Base-by-base conservation (phyloP, 1,140 invertebrate genomes). In the Procambarus virginalis region DNA sequence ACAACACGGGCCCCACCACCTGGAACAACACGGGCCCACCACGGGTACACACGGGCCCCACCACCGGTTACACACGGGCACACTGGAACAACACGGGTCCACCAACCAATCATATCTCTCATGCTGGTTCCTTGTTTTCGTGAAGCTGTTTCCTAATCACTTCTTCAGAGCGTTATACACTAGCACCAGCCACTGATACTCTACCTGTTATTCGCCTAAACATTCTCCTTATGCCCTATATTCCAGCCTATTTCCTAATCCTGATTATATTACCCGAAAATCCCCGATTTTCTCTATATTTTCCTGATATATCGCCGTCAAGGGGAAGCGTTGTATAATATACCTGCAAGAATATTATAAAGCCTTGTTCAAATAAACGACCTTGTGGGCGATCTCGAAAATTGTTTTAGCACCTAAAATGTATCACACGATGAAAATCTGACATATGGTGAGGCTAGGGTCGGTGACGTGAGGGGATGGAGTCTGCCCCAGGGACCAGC, bases 361-460 rank as follows among this genome's bases (percentile, higher is more conserved):
- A n/a, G 4, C 4, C 12, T 45, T 8, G 34, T 12, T 45, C 51
- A 70, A 68, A 64, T 22, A 55, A 45, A 45, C 17, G 12, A 34
- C 58, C 60, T 82, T 14, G 60, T 64, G 34, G 22, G 34, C 80
- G 34, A 55, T 68, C 55, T 10, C 68, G 80, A 34, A 82, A 82
- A 82, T 82, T 82, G 79, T 81, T 82, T 82, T 68, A 82, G 58
- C 34, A n/a, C 60, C 58, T 22, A 82, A 82, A 82, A 82, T 82
- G 22, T 68, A 45, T 17, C 20, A 46, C 46, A 64, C 45, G 80
- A 68, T 82, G 80, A 82, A 82, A 82, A 82, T 82, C 80, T 82
- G 58, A 60, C 80, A n/a, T 10, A 34, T 73, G 68, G 22, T 73
- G 68, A 73, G 68, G 68, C n/a, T 34, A 20, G 68, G 68, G n/a